Evolutionary conservation across 2,888 invertebrate genomes (phyloP).

Genomic region (Nysson spinosus): DNA sequence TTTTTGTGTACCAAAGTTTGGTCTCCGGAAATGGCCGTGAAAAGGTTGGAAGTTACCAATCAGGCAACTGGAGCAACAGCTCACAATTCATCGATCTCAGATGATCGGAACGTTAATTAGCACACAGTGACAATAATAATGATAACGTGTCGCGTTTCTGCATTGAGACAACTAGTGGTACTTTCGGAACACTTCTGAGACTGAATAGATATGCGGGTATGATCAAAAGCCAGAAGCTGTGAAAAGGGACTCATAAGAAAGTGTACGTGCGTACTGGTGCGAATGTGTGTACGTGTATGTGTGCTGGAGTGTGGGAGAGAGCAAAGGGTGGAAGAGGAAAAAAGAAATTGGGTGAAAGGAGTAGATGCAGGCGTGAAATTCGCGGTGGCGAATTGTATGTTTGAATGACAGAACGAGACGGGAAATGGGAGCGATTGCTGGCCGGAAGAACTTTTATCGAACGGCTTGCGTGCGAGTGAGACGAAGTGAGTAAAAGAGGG

Average conservation of each 20-base stretch:
- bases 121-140: constrained; percentile 70
- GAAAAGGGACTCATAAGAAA: constrained; percentile 9
- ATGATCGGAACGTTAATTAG: constrained; percentile 46
- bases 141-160: constrained; percentile 50
- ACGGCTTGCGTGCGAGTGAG: constrained; percentile 23
- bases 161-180: constrained; percentile 29
- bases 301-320: constrained; percentile 4
- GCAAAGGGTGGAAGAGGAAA: constrained; percentile 1
- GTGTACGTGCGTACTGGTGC: background rate
- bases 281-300: background rate
- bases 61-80: constrained; percentile 24
- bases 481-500: constrained; percentile 5
- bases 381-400: constrained; percentile 54
- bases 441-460: constrained; percentile 55
- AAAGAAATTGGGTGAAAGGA: constrained; percentile 9
- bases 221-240: constrained; percentile 16
- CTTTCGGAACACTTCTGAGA: constrained; percentile 40
- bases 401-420: constrained; percentile 52
- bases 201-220: constrained; percentile 26
- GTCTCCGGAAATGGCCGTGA: too few species aligned
- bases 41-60: too few species aligned
- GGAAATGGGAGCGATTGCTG: constrained; percentile 46
- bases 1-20: too few species aligned
- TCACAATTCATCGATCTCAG: constrained; percentile 26
- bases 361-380: constrained; percentile 44